Evolutionary conservation across 2,113 vertebrate species (phyloP).

Genomic region (Sceloporus tristichus): DNA sequence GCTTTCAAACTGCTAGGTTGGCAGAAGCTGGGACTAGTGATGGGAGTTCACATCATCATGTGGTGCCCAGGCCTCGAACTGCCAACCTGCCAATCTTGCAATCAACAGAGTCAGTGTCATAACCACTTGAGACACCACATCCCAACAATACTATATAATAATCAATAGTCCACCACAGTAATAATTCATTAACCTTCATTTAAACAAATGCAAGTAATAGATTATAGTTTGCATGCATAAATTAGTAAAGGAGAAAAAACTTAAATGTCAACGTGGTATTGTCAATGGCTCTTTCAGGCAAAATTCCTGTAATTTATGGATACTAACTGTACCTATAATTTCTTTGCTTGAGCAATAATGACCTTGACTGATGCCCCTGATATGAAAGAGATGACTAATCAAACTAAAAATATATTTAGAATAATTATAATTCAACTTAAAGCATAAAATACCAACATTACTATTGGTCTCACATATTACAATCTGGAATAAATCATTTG

Average conservation of each 20-base stretch:
- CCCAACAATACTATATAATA: not conserved
- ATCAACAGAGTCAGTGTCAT: too few species aligned
- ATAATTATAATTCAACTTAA: constrained; percentile 14
- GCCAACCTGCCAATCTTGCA: too few species aligned
- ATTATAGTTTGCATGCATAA: constrained; percentile 3
- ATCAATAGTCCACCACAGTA: constrained; percentile 17
- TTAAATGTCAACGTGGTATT: constrained; percentile 9
- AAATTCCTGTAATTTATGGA: constrained; percentile 14
- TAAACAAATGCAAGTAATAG: constrained; percentile 28
- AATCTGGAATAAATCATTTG: not conserved
- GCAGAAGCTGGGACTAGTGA: too few species aligned
- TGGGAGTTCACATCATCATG: too few species aligned
- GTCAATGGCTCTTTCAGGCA: constrained; percentile 6
- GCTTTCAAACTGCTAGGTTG: too few species aligned
- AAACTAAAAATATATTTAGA: constrained; percentile 8
- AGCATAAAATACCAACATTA: not conserved
- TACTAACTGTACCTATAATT: not conserved
- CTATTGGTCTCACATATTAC: not conserved
- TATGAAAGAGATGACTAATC: constrained; percentile 10
- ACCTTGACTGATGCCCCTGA: not conserved
- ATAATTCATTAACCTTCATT: constrained; percentile 33
- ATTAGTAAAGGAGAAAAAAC: not conserved
- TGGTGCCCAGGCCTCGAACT: too few species aligned
- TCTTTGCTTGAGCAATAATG: constrained; percentile 14
- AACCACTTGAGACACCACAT: too few species aligned